Base-by-base conservation (phyloP, 1,140 invertebrate species). In the Meloidogyne exigua region DNA sequence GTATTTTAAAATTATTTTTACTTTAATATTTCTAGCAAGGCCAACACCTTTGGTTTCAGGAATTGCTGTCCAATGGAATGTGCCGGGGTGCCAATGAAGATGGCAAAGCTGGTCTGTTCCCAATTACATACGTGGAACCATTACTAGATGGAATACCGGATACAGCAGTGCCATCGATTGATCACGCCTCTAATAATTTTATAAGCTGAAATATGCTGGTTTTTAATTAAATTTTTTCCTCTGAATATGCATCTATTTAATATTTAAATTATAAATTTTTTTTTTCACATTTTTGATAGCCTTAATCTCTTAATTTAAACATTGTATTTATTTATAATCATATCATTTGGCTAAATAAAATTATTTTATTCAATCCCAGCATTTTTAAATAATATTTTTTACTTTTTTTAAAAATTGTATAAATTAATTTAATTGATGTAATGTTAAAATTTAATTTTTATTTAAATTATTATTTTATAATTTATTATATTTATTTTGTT, bases 1-100 rank as follows among this genome's bases (percentile, higher is more conserved):
- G 1, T 18, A 11, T 39, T 64, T 63, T 9, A 79, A 76, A 49
- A 72, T 39, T 9, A 9, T 39, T 78, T 78, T 80, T 23, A 36
- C 44, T 57, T 49, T 25, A 65, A 2, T 11, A 13, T 21, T 76
- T 84, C 12, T 62, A 85, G 78, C 73, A 79, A 63, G 83, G 83
- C 3, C 78, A 84, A 68, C 32, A 83, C 1, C 18, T 84, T 4
- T 80, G 65, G 25, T n/a, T 84, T 11, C 70, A 68, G 15, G 69
- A 84, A 76, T 76, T 85, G 36, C 7, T 79, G 36, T 18, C 82
- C 2, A 80, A 76, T 39, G 83, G 83, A 44, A 75, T 78, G 74
- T 84, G 84, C 69, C 62, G 75, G 28, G 83, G 83, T 18, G 62
- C 74, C 0, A 76, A 79, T n/a, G 76, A 75, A 15, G 76, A 79